A percentile compares a stretch with the other conserved stretches of the same genome.
These are phyloP conservation scores for Carcina quercana DNA, from an alignment of 2,888 invertebrate species.

Conservation along the genomic window DNA sequence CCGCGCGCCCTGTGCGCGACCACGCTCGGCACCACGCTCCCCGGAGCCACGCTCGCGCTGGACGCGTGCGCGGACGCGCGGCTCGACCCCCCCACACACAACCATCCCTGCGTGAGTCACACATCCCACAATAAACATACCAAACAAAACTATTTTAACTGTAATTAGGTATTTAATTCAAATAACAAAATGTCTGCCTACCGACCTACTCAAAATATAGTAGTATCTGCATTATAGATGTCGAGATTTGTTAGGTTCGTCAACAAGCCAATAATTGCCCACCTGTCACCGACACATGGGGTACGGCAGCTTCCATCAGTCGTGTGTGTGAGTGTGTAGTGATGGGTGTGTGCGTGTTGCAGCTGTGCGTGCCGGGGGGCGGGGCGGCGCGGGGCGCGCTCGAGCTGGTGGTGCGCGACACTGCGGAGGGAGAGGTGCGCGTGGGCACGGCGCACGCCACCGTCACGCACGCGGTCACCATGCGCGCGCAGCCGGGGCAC, in stretches of 20 bases:
- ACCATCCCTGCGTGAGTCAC: conserved; percentile 18
- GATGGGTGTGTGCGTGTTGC: conserved; percentile 7
- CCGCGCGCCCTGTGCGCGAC: conserved; percentile 34
- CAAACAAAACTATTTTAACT: no score
- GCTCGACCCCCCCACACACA: conserved; percentile 17
- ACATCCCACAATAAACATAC: not conserved
- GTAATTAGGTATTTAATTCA: no score
- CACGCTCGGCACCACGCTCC: conserved; percentile 23
- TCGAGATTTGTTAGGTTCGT: no score
- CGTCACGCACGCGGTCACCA: conserved; percentile 13
- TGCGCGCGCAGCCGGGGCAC: conserved; percentile 16
- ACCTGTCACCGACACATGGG: no score
- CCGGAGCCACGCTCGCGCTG: conserved; percentile 25
- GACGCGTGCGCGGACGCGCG: conserved; percentile 12
- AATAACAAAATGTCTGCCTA: no score
- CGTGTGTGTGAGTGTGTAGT: no score
- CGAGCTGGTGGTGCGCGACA: conserved; percentile 33
- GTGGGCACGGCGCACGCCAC: conserved; percentile 14
- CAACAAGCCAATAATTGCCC: no score
- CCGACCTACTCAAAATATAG: no score
- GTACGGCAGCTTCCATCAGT: no score
- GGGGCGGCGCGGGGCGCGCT: conserved; percentile 17
- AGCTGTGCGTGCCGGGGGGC: conserved; percentile 25
- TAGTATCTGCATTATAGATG: no score
- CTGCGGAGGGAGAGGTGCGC: conserved; percentile 21